Evolutionary conservation across 2,113 vertebrate genomes (phyloP).

Genomic region (Scopus umbretta): DNA sequence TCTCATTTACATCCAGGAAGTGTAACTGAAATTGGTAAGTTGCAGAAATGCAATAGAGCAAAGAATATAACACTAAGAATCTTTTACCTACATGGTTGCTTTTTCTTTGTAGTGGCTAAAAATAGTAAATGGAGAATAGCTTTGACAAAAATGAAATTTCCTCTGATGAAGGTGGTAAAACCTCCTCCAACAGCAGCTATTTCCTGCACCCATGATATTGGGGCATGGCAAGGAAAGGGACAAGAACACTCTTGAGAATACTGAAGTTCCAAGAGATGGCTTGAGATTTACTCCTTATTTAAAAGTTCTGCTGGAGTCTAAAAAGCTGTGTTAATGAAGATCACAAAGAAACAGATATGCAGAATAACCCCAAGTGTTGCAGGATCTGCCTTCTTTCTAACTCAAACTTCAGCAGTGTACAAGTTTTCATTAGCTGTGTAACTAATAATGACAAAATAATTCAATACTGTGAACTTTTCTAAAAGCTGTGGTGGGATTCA

Average conservation of each 20-base stretch:
- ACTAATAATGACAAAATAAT: constrained; percentile 17
- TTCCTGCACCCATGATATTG: neutral
- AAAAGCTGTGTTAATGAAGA: neutral
- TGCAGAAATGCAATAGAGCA: neutral
- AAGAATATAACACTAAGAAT: neutral
- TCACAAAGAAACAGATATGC: neutral
- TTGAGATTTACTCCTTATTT: neutral
- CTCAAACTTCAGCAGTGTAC: neutral
- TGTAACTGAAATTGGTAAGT: neutral
- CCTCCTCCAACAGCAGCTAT: neutral
- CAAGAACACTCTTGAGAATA: neutral
- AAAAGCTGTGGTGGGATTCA: constrained; percentile 30
- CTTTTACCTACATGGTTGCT: neutral
- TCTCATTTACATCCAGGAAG: neutral
- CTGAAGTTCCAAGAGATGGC: neutral
- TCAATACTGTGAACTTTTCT: constrained; percentile 17
- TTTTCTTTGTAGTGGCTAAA: neutral
- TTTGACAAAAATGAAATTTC: neutral
- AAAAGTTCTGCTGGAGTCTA: neutral
- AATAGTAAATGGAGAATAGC: neutral
- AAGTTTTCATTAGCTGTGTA: neutral
- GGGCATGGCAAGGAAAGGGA: neutral
- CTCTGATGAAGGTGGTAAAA: neutral
- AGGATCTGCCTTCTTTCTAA: neutral
- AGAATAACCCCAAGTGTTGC: neutral